Percentiles rank a stretch among this genome's conserved stretches.
phyloP scores from a whole-genome alignment of 2,113 vertebrate species.

The Megaleporinus macrocephalus region DNA sequence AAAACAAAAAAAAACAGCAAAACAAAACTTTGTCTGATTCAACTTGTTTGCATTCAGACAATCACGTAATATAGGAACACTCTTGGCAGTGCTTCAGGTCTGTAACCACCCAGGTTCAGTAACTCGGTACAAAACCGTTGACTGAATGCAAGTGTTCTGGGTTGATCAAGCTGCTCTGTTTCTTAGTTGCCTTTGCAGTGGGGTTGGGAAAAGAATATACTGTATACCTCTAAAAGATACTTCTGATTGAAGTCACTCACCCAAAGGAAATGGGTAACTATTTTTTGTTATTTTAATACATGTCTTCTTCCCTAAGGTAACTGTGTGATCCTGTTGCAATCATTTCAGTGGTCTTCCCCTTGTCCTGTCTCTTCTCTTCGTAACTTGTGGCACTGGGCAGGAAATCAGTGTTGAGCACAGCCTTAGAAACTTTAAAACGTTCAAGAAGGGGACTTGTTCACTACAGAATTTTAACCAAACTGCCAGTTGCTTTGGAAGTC shows the following conservation, averaged over 20 bases:
- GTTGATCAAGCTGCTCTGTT: slow-evolving; percentile 64
- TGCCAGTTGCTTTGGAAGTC: slow-evolving; percentile 71
- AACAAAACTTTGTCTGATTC: slow-evolving; percentile 28
- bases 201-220: slow-evolving; percentile 57
- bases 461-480: slow-evolving; percentile 70
- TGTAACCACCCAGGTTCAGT: slow-evolving; percentile 42
- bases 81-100: slow-evolving; percentile 33
- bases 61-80: slow-evolving; percentile 34
- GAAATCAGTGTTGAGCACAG: slow-evolving; percentile 68
- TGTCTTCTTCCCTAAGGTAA: slow-evolving; percentile 65
- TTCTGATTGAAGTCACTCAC: slow-evolving; percentile 57
- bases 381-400: slow-evolving; percentile 62
- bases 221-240: slow-evolving; percentile 62
- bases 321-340: slow-evolving; percentile 62
- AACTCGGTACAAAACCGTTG: slow-evolving; percentile 9
- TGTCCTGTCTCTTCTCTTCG: slow-evolving; percentile 64
- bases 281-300: slow-evolving; percentile 43
- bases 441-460: slow-evolving; percentile 55
- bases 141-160: slow-evolving; percentile 44
- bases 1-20: too few relatives aligned
- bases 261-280: slow-evolving; percentile 42
- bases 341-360: slow-evolving; percentile 62
- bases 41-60: slow-evolving; percentile 41
- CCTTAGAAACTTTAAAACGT: slow-evolving; percentile 66
- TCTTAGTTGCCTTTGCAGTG: slow-evolving; percentile 78